Evolutionary conservation across 2,888 invertebrate species (phyloP).

Genomic region (Pinctada fucata): DNA sequence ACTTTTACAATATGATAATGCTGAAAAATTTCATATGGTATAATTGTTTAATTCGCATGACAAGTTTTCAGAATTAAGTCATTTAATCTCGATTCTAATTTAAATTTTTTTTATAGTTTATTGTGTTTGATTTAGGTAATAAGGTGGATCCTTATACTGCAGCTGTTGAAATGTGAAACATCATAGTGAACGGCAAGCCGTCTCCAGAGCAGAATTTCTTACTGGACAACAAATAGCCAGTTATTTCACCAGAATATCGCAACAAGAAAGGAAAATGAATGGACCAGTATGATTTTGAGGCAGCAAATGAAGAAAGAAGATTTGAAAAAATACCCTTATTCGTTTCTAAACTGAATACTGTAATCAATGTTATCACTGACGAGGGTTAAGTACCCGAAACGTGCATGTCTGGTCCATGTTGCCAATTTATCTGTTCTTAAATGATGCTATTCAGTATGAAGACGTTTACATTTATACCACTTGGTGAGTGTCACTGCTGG

Average conservation of each 20-base stretch:
- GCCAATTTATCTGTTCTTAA: too few relatives aligned
- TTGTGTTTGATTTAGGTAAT: neutral
- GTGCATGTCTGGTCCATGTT: too few relatives aligned
- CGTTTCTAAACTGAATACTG: too few relatives aligned
- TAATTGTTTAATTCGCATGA: neutral
- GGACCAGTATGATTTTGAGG: slow-evolving; percentile 2
- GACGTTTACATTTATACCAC: too few relatives aligned
- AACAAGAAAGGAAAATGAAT: slow-evolving; percentile 5
- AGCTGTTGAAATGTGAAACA: neutral
- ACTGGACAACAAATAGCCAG: slow-evolving; percentile 4
- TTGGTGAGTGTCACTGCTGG: too few relatives aligned
- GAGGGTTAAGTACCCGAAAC: too few relatives aligned
- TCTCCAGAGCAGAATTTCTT: slow-evolving; percentile 6
- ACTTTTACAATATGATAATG: neutral
- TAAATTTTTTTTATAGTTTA: too few relatives aligned
- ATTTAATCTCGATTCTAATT: too few relatives aligned
- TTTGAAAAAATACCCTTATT: neutral
- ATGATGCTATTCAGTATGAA: too few relatives aligned
- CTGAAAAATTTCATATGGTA: neutral
- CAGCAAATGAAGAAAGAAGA: neutral
- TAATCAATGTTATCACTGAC: too few relatives aligned
- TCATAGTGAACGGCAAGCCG: neutral
- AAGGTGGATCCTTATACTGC: neutral
- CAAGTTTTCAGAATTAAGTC: too few relatives aligned
- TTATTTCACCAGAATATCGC: neutral